These are phyloP conservation scores for Sapayoa aenigma DNA, from an alignment of 2,113 vertebrate genomes.

Conservation along the genomic window DNA sequence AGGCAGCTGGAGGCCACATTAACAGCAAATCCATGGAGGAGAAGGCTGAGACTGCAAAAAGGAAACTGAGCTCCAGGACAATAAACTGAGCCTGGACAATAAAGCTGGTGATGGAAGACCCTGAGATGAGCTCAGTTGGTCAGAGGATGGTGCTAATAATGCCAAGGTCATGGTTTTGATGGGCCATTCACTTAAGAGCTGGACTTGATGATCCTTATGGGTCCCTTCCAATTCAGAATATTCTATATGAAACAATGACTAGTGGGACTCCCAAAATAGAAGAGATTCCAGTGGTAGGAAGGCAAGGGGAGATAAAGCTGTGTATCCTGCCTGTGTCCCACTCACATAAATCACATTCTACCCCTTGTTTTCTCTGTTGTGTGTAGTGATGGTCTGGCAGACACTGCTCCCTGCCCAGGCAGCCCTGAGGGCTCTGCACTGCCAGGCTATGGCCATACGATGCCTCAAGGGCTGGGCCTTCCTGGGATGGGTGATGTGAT, in stretches of 20 bases:
- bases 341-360: not conserved
- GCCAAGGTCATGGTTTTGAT: not conserved
- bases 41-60: not conserved
- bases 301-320: not conserved
- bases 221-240: not conserved
- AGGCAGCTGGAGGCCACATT: accelerated
- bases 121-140: not conserved
- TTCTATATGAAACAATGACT: not conserved
- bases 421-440: not conserved
- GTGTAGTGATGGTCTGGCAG: accelerated
- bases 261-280: not conserved
- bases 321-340: not conserved
- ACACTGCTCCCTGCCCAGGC: not conserved
- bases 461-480: not conserved
- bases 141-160: not conserved
- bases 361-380: not conserved
- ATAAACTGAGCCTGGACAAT: too few species aligned
- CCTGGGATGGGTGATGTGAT: not conserved
- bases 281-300: not conserved
- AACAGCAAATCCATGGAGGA: not conserved
- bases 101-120: not conserved
- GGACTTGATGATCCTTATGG: not conserved
- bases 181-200: not conserved
- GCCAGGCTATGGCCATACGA: not conserved
- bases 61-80: not conserved